Evolutionary conservation across 2,797 vertebrate genomes (phyloP), one percentile per base, ranked within the genome.

Genomic region (Melanotaenia pygmaea): DNA sequence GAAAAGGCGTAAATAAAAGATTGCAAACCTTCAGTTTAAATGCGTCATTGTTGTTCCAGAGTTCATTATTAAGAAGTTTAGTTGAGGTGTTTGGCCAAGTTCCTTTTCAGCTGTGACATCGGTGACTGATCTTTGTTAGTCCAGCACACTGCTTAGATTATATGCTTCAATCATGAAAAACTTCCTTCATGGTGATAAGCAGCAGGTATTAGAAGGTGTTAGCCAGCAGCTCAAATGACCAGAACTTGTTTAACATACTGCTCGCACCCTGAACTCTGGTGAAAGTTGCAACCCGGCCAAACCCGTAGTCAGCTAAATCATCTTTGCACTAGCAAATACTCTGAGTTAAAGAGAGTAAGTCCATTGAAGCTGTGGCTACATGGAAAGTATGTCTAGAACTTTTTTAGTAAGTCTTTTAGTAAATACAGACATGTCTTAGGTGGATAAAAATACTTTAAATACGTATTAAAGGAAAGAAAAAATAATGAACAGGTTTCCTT

Each of bases 11-110:
- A 37, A 77, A 82, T 13, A 37, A 61, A 58, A 59, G 56, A 20
- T n/a, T 34, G 38, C 57, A 59, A 62, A 54, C 34, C 58, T 30
- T 66, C 26, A 18, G n/a, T 13, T 24, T 68, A 16, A 56, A 37
- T 85, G 82, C 81, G 71, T 89, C 88, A 89, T 59, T 18, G 5
- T 38, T 11, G 70, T 69, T 43, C 18, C 65, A 73, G 62, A 69
- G 67, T 80, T 86, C 72, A 75, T 75, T 76, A 77, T 73, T 91
- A 85, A 88, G 82, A 73, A 71, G 84, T 86, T 90, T 74, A 86
- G 77, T 56, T n/a, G 26, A 77, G 28, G 43, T 45, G 76, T 78
- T 82, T 77, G 59, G 69, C 56, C 38, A 26, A 11, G 70, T 59
- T 76, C 43, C 77, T 13, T 6, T 77, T 76, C 40, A 40, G 47